These are phyloP conservation scores for Urosaurus nigricauda DNA, from an alignment of 2,797 vertebrate species.

Conservation along the genomic window DNA sequence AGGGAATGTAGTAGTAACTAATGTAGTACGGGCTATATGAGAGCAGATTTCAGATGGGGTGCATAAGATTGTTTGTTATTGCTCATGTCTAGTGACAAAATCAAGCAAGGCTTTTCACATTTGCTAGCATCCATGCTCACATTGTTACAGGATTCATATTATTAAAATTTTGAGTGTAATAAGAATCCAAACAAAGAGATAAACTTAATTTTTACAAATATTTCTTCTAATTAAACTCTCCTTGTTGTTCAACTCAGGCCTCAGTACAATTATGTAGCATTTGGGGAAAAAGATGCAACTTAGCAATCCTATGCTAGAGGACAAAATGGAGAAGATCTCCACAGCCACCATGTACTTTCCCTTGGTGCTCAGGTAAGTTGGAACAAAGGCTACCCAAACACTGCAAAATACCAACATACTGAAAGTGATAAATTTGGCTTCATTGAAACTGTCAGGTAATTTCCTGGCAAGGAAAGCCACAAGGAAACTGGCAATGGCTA, in stretches of 20 bases:
- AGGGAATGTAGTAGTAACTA: background rate
- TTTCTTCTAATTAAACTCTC: background rate
- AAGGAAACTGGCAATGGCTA: conserved; percentile 25
- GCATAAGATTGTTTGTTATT: background rate
- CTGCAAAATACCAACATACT: too few relatives aligned
- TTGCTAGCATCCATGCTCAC: background rate
- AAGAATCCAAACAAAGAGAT: background rate
- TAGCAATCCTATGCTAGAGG: too few relatives aligned
- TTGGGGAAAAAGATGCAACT: too few relatives aligned
- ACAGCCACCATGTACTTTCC: too few relatives aligned
- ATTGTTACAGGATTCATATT: background rate
- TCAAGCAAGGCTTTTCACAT: background rate
- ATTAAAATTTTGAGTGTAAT: background rate
- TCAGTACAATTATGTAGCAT: too few relatives aligned
- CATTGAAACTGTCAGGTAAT: too few relatives aligned
- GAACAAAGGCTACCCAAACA: too few relatives aligned
- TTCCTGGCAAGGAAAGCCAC: background rate
- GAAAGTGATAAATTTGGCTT: too few relatives aligned
- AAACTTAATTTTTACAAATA: background rate
- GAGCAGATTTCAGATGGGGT: background rate
- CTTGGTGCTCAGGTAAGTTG: too few relatives aligned
- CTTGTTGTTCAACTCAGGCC: background rate
- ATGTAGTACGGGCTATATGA: background rate
- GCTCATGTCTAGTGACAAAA: background rate
- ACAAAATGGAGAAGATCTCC: too few relatives aligned